Evolutionary conservation across 1,140 invertebrate genomes (phyloP), one percentile per base, ranked within the genome.

Genomic region (Heliothis virescens): DNA sequence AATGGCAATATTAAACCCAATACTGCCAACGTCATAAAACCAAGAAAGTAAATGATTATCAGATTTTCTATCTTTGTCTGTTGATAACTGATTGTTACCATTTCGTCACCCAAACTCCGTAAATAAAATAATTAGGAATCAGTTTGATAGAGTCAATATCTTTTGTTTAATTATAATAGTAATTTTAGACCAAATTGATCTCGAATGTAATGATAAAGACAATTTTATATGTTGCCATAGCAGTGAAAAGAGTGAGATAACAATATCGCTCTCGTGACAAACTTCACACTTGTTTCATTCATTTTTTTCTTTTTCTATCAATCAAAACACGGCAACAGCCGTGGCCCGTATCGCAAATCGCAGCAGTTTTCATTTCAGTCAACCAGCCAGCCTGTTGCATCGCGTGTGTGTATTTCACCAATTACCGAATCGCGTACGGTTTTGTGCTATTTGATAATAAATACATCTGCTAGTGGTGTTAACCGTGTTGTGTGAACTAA

Each of bases 401-500:
- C 62, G 62, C 50, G 73, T 79, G 57, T 81, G 75, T 78, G 48
- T 81, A 53, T 60, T 53, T 60, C 29, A 26, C 53, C 53, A 59
- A 60, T 80, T 63, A 60, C 16, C 67, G 62, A 48, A 81, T 80
- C 65, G 16, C 73, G 29, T 78, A 67, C 74, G 48, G 79, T 76
- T 73, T 80, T 73, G 62, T 75, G 78, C 34, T 41, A 63, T 78
- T 73, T 18, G 50, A 69, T 47, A 62, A 16, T 34, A 79, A 80
- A 83, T 73, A 79, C 29, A 53, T 81, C 26, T 81, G 57, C 21
- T 12, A 78, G 83, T 84, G 50, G 73, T 76, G 65, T 62, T 79
- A 77, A 83, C 71, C 41, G 85, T 89, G 90, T 86, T 83, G 59
- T 84, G 89, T 93, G 83, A 89, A 92, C 85, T 80, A 72, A 83